Evolutionary conservation across 2,888 invertebrate genomes (phyloP).

Genomic region (Nephrotoma guestfalica): DNA sequence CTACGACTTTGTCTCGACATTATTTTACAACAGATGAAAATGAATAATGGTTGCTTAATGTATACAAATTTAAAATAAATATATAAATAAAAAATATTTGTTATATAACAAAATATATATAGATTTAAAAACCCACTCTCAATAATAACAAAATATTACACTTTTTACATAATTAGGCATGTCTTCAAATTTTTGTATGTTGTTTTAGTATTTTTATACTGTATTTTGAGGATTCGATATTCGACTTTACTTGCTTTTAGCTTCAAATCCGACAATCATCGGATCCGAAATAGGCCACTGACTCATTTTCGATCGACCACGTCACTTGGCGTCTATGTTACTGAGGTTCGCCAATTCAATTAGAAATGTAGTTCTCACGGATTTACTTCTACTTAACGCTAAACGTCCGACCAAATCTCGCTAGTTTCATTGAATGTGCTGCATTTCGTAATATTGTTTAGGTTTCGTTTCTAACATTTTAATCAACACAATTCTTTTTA

Average conservation of each 20-base stretch:
- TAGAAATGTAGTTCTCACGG: too few species aligned
- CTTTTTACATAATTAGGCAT: neutral
- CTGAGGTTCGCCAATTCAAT: too few species aligned
- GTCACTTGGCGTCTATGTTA: too few species aligned
- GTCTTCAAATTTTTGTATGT: neutral
- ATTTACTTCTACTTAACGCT: too few species aligned
- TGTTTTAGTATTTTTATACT: neutral
- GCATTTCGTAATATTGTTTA: too few species aligned
- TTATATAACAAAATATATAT: neutral
- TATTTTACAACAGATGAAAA: neutral
- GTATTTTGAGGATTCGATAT: neutral
- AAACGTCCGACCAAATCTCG: too few species aligned
- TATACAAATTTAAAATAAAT: neutral
- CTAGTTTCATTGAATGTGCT: too few species aligned
- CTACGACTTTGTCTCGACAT: neutral
- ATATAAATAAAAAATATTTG: neutral
- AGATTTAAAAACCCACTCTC: neutral
- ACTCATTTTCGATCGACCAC: too few species aligned
- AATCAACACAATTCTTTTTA: too few species aligned
- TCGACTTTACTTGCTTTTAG: neutral
- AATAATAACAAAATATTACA: neutral
- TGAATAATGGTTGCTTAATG: neutral
- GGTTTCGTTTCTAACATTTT: too few species aligned
- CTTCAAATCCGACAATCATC: neutral
- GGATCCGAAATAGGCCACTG: neutral